Evolutionary conservation across 2,888 invertebrate genomes (phyloP), one percentile per base, ranked within the genome.

Genomic region (Seladonia tumulorum): DNA sequence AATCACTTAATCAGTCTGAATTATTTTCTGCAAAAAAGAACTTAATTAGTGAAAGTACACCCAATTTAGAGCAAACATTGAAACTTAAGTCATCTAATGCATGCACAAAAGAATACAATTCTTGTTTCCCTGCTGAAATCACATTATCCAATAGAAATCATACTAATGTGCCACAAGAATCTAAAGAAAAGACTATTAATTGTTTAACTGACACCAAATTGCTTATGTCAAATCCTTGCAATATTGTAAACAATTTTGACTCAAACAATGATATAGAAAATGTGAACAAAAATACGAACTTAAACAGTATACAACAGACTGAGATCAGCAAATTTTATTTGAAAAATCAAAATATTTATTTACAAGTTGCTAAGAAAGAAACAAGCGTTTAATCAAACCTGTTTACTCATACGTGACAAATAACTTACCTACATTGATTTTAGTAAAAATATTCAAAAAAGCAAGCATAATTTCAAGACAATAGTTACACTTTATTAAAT

Each of bases 351-450:
- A 83, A 88, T 25, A 90, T 85, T 81, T 89, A 91, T 76, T 81
- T 90, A 72, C 88, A 88, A 76, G 90, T 92, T 71, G 88, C 91
- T 5, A 95, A 95, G 68, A 95, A 94, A 87, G 95, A 95, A 90
- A 95, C 95, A 74, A 95, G 95, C 78, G 95, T 95, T 82, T 95
- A 88, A 93, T 86, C 60, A 70, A 42, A 80, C 53, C 74, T 25
- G 75, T 86, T 81, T 70, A 45, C 57, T 75, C 74, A 63, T 68
- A 66, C 80, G 16, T 16, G 71, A 49, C 53, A 79, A 73, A 25
- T 60, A 22, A 79, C 14, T 47, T n/a, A 76, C 14, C 16, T n/a
- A 4, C 39, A 39, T 87, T 87, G 85, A 85, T 85, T 86, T 82
- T 80, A 66, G 68, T 79, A 66, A 39, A 63, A 35, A 77, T 66